Evolutionary conservation across 30 jellyfish, hydroid and myxozoan species (phyloP).

Genomic region (Mastigias papua): DNA sequence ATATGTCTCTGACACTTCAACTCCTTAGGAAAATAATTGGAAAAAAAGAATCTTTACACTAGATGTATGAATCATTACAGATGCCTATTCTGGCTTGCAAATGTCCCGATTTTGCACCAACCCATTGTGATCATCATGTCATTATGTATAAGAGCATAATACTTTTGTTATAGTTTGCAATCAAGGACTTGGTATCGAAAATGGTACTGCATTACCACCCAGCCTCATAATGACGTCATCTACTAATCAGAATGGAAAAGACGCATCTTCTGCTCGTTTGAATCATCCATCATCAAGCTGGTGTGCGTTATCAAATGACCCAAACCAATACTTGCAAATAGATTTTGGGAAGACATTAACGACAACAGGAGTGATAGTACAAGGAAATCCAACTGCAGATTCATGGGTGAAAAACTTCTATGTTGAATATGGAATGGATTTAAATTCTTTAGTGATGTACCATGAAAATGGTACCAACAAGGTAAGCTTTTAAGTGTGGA

Average conservation of each 20-base stretch:
- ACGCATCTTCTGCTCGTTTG: conserved; percentile 39
- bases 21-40: no score
- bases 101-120: no score
- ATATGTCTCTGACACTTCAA: no score
- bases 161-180: conserved; percentile 28
- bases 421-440: conserved; percentile 53
- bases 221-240: conserved; percentile 61
- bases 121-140: no score
- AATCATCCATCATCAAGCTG: conserved; percentile 52
- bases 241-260: conserved; percentile 3
- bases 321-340: conserved; percentile 38
- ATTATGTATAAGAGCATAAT: no score
- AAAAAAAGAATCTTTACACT: no score
- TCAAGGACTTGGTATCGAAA: conserved; percentile 64
- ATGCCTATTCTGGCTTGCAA: no score
- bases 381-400: conserved; percentile 55
- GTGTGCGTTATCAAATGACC: conserved; percentile 4
- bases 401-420: conserved; percentile 69
- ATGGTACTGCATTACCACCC: conserved; percentile 46
- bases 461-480: conserved; percentile 37
- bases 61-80: no score
- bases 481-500: no score
- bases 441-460: conserved; percentile 25
- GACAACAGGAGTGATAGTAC: conserved; percentile 62
- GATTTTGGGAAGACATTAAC: conserved; percentile 66